A percentile compares a stretch with the other conserved stretches of the same genome.
phyloP scores from a whole-genome alignment of 2,797 vertebrate species.

The Hoplostethus atlanticus region DNA sequence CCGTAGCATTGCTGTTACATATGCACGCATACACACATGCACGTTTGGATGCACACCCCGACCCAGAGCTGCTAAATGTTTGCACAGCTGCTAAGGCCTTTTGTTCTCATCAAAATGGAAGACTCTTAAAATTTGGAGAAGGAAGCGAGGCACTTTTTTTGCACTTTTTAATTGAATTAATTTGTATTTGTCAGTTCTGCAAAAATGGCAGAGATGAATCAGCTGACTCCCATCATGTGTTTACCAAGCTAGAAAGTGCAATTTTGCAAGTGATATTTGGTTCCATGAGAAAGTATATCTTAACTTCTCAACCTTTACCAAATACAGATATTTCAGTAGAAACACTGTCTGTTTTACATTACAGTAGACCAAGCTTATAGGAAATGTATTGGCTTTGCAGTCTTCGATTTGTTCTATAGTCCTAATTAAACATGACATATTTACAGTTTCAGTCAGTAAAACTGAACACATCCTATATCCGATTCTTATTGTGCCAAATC shows the following conservation, averaged over 20 bases:
- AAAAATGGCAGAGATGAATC: not conserved
- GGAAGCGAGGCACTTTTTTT: too few relatives aligned
- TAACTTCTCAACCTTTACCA: too few relatives aligned
- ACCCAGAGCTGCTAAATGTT: too few relatives aligned
- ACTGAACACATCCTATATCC: not conserved
- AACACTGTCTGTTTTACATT: not conserved
- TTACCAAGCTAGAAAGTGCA: slow-evolving; percentile 14
- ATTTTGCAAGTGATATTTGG: slow-evolving; percentile 16
- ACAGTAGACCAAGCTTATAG: not conserved
- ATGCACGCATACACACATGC: too few relatives aligned
- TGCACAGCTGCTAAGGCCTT: too few relatives aligned
- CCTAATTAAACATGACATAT: not conserved
- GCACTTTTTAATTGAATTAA: too few relatives aligned
- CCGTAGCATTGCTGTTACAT: too few relatives aligned
- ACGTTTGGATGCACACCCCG: too few relatives aligned
- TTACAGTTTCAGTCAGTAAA: not conserved
- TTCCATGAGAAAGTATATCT: not conserved
- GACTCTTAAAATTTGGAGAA: too few relatives aligned
- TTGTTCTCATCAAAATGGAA: too few relatives aligned
- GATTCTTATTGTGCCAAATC: not conserved
- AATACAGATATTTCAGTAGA: too few relatives aligned
- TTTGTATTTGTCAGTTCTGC: too few relatives aligned
- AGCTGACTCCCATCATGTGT: slow-evolving; percentile 32
- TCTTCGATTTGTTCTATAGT: not conserved
- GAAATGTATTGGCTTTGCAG: not conserved